Conservation (phyloP, 2,113 vertebrate genomes). For the Onychorhynchus coronatus region DNA sequence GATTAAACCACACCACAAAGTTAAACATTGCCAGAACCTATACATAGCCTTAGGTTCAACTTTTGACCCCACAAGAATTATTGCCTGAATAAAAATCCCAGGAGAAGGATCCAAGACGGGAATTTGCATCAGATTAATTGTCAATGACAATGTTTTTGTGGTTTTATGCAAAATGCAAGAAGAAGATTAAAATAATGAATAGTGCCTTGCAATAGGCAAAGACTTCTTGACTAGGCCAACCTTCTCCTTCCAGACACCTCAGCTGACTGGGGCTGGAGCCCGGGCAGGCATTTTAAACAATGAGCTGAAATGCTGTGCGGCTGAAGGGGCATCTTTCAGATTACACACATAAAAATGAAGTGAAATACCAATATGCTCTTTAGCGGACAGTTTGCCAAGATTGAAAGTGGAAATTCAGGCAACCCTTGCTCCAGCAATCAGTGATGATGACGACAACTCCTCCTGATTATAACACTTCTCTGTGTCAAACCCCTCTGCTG, state of each 20-base stretch:
- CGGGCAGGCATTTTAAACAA: neutral
- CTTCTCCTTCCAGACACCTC: neutral
- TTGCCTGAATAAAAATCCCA: conserved; percentile 3
- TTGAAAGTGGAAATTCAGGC: neutral
- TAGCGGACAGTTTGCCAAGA: neutral
- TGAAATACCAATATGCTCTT: neutral
- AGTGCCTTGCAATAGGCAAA: neutral
- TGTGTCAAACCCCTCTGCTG: neutral
- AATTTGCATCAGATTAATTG: conserved; percentile 45
- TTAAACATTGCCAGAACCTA: conserved; percentile 43
- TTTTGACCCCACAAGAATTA: conserved; percentile 11
- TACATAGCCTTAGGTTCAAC: conserved; percentile 39
- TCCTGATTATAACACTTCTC: neutral
- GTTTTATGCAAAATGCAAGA: conserved; percentile 18
- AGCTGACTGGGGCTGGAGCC: neutral
- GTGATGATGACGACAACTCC: neutral
- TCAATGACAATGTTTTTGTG: conserved; percentile 4
- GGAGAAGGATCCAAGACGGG: neutral
- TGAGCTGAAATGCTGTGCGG: neutral
- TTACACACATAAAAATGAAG: neutral
- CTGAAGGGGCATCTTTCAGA: neutral
- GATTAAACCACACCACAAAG: conserved; percentile 35
- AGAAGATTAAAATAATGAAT: conserved; percentile 1
- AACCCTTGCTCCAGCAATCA: neutral
- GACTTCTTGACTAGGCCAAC: neutral